Evolutionary conservation across 2,113 vertebrate genomes (phyloP).

Genomic region (Melanotaenia duboulayi): DNA sequence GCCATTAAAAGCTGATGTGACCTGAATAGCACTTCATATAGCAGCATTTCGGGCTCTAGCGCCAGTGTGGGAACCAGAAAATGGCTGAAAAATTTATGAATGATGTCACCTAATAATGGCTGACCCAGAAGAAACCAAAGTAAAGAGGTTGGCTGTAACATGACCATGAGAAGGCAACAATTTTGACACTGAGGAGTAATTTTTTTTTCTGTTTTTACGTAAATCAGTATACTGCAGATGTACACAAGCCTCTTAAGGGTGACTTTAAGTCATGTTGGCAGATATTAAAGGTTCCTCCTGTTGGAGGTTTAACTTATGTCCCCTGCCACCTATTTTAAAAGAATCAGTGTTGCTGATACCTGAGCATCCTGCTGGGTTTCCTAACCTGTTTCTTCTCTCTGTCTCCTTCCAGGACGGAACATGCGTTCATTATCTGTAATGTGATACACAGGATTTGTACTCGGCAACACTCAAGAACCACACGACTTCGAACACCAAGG

Average conservation of each 20-base stretch:
- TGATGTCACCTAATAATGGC: constrained; percentile 60
- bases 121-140: constrained; percentile 44
- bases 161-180: constrained; percentile 17
- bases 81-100: constrained; percentile 79
- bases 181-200: constrained; percentile 21
- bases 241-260: neutral
- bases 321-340: constrained; percentile 15
- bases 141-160: constrained; percentile 8
- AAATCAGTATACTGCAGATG: constrained; percentile 3
- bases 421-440: constrained; percentile 63
- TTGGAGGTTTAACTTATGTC: constrained; percentile 37
- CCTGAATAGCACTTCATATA: constrained; percentile 77
- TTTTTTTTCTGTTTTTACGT: constrained; percentile 8
- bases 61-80: constrained; percentile 58
- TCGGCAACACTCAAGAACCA: constrained; percentile 35
- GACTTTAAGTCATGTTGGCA: constrained; percentile 27
- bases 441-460: constrained; percentile 67
- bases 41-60: constrained; percentile 45
- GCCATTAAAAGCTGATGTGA: constrained; percentile 82
- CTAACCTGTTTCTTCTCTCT: constrained; percentile 44
- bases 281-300: constrained; percentile 16
- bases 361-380: neutral
- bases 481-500: constrained; percentile 43
- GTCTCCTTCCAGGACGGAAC: constrained; percentile 53
- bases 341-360: neutral